Base-by-base conservation (phyloP, 2,113 vertebrate genomes). In the Protomyctophum bolini region DNA sequence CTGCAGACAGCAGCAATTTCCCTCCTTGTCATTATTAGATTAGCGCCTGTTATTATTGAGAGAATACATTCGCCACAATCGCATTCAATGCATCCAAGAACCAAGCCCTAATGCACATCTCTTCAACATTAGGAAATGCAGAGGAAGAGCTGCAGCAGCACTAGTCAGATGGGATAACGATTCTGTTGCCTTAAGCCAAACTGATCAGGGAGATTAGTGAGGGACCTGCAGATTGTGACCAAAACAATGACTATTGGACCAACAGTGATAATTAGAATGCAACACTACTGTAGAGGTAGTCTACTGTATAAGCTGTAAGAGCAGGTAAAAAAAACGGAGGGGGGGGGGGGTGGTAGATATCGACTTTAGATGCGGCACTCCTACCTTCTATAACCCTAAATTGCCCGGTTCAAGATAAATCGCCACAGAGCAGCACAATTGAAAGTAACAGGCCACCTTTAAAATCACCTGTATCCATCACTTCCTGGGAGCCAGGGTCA, bases 21-120 rank as follows among this genome's bases (percentile, higher is more conserved):
- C 68, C 68, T 86, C 80, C 81, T 83, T 83, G 81, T 86, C 86
- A 83, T 90, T 87, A 88, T 92, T 92, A 89, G 86, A 93, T 92
- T 88, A 91, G 83, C 63, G 68, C 85, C 86, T 86, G 89, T 87
- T 41, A 77, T 86, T 76, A 85, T 90, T 73, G 72, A 75, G 80
- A 77, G 86, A 86, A 87, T 88, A 86, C 89, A 91, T 86, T 91
- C 81, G 66, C 70, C 7, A 49, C 66, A 79, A 86, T 90, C 85
- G 84, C 84, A 87, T 84, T 61, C 78, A 83, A 83, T 15, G 76
- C 77, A 21, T 21, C 21, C 77, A 77, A 68, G 73, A 83, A 73
- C 66, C 59, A 68, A 67, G 67, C 73, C 82, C 72, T 81, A 84
- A 74, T 66, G 70, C 64, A 70, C 51, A 73, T 77, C 80, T 80